Evolutionary conservation across 2,888 invertebrate genomes (phyloP).

Genomic region (Thera obeliscata): DNA sequence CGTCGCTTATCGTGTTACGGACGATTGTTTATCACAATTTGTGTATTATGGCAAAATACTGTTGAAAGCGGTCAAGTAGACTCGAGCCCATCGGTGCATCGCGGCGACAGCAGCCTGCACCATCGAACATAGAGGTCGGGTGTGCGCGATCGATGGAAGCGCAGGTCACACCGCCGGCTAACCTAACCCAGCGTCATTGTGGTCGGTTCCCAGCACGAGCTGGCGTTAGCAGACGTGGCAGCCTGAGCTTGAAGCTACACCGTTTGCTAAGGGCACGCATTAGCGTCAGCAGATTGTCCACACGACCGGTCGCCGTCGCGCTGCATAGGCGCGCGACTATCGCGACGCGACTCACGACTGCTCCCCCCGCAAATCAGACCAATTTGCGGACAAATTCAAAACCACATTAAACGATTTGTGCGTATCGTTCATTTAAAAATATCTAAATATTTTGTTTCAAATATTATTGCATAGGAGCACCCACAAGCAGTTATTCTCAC

Average conservation of each 20-base stretch:
- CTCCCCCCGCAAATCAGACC: slow-evolving; percentile 8
- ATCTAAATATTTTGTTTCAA: slow-evolving; percentile 26
- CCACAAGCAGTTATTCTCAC: slow-evolving; percentile 20
- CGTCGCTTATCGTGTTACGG: slow-evolving; percentile 6
- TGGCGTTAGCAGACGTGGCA: not conserved
- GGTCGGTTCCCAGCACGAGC: not conserved
- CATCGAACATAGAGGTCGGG: not conserved
- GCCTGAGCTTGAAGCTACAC: slow-evolving; percentile 1
- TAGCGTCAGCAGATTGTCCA: not conserved
- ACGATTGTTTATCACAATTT: slow-evolving; percentile 1
- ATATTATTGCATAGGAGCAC: slow-evolving; percentile 28
- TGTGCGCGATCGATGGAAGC: not conserved
- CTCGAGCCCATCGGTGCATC: not conserved
- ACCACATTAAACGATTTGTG: slow-evolving; percentile 32
- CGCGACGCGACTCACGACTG: not conserved
- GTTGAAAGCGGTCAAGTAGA: not conserved
- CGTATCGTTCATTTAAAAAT: slow-evolving; percentile 31
- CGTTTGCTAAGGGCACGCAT: not conserved
- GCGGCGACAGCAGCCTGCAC: not conserved
- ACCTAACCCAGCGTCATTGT: not conserved
- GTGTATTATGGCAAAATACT: not conserved
- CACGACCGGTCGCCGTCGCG: not conserved
- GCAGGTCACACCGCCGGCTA: not conserved
- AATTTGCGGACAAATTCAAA: slow-evolving; percentile 6
- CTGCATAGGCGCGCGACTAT: not conserved